Conservation (phyloP, 2,113 vertebrate species). For the Chauna torquata region DNA sequence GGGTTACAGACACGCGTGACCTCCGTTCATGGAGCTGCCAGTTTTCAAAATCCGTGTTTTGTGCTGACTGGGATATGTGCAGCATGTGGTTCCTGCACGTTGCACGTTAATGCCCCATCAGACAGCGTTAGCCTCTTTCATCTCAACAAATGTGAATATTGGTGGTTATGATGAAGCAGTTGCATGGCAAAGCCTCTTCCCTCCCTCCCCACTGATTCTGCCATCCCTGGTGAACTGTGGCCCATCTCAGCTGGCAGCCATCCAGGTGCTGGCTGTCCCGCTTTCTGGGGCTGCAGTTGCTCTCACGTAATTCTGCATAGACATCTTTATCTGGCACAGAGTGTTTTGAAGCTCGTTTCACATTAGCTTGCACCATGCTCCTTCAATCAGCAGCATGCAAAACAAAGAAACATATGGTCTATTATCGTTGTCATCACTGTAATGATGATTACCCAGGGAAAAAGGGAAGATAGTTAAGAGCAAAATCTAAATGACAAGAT, state of each 20-base stretch:
- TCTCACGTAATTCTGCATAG: not conserved
- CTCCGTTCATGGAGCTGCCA: not conserved
- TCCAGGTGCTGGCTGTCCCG: not conserved
- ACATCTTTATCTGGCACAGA: not conserved
- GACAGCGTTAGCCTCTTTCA: not conserved
- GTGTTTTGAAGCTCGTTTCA: not conserved
- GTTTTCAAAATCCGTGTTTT: not conserved
- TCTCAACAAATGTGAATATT: not conserved
- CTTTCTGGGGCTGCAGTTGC: not conserved
- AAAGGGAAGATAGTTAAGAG: slow-evolving; percentile 22
- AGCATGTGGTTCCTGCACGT: not conserved
- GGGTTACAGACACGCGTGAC: not conserved
- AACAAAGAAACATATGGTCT: slow-evolving; percentile 50
- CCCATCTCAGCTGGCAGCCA: not conserved
- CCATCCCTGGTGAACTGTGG: rapidly evolving
- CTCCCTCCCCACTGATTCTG: not conserved
- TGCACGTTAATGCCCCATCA: not conserved
- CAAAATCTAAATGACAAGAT: slow-evolving; percentile 1
- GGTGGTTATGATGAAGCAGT: not conserved
- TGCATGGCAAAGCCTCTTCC: not conserved
- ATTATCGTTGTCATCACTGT: slow-evolving; percentile 10
- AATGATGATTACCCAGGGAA: slow-evolving; percentile 43
- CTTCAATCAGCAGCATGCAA: not conserved
- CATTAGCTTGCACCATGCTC: not conserved
- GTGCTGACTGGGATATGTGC: not conserved